These are phyloP conservation scores for Myotis vivesi DNA, from an alignment of 2,797 vertebrate genomes.

Conservation along the genomic window DNA sequence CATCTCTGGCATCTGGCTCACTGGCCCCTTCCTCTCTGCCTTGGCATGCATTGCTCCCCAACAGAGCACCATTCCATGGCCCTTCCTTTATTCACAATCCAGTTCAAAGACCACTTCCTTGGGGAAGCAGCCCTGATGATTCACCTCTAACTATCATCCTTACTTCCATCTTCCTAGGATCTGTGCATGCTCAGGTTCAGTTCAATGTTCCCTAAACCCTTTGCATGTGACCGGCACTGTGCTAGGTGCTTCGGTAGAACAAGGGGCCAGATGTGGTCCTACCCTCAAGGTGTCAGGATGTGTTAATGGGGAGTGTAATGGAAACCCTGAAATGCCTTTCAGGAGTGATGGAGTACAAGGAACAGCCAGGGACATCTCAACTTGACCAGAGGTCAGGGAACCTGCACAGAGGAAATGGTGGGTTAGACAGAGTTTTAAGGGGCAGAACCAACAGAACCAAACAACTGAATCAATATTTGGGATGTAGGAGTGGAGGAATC, in stretches of 20 bases:
- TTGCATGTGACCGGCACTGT: background rate
- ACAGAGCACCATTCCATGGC: background rate
- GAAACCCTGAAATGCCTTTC: background rate
- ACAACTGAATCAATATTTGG: background rate
- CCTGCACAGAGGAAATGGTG: background rate
- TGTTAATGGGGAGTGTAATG: background rate
- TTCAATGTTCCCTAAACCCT: background rate
- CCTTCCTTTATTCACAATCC: background rate
- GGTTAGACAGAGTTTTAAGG: background rate
- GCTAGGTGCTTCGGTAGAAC: background rate
- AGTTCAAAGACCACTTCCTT: background rate
- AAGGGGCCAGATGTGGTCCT: background rate
- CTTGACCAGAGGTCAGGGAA: background rate
- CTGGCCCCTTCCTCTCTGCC: background rate
- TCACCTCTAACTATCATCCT: background rate
- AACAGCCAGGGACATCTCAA: background rate
- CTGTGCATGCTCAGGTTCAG: background rate
- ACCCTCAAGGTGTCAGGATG: background rate
- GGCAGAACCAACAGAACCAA: background rate
- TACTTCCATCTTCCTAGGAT: background rate
- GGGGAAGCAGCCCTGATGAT: background rate
- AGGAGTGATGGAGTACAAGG: background rate
- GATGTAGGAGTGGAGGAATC: background rate
- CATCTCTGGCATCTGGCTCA: background rate
- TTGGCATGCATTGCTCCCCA: background rate